Conservation (phyloP, 35 echinoderm and acorn worm species). For the Hemicentrotus pulcherrimus region DNA sequence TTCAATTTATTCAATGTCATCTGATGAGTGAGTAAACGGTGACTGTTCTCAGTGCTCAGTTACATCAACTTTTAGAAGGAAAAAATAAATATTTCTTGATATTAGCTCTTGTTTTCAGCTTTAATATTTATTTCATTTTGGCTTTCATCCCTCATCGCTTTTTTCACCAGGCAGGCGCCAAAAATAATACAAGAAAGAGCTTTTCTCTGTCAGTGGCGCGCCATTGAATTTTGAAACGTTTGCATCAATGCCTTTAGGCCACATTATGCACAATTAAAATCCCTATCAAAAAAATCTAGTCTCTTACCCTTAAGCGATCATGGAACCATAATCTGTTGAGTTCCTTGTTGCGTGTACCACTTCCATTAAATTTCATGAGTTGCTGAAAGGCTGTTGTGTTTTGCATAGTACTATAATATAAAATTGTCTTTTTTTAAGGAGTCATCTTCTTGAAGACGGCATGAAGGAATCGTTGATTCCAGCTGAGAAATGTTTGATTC, state of each 20-base stretch:
- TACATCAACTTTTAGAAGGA: not conserved
- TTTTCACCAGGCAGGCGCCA: not conserved
- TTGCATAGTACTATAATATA: conserved; percentile 25
- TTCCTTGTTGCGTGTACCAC: not conserved
- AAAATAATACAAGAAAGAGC: not conserved
- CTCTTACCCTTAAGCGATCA: not conserved
- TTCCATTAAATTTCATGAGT: conserved; percentile 31
- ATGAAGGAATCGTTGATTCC: not conserved
- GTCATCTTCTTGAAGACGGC: not conserved
- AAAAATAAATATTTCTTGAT: not conserved
- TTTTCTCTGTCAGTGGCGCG: not conserved
- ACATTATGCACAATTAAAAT: not conserved
- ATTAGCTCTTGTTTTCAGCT: not conserved
- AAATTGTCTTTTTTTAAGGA: not conserved
- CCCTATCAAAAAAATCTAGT: not conserved
- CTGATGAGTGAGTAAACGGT: not conserved
- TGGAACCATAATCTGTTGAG: not conserved
- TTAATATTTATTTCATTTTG: too few relatives aligned
- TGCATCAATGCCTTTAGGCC: not conserved
- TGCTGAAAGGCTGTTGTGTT: conserved; percentile 6
- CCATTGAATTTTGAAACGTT: not conserved
- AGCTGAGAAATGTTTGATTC: not conserved
- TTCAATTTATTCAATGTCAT: not conserved
- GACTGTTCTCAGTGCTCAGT: not conserved
- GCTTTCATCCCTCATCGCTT: not conserved